phyloP scores from a whole-genome alignment of 2,888 invertebrate genomes.

The Dryobota labecula region DNA sequence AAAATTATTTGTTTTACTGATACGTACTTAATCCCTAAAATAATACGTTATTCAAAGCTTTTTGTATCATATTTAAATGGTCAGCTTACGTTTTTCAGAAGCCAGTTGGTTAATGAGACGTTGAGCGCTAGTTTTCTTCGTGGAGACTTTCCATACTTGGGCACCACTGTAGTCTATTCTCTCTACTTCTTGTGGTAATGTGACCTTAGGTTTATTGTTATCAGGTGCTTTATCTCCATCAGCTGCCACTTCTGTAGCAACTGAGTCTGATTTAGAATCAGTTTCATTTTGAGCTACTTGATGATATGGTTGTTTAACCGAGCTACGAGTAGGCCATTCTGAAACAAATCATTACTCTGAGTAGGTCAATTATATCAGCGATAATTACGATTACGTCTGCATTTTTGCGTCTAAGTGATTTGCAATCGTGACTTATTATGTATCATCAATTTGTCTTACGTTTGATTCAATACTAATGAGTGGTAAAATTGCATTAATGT shows the following conservation, averaged over 20 bases:
- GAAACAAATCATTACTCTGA: constrained; percentile 61
- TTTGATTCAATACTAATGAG: constrained; percentile 25
- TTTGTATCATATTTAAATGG: neutral
- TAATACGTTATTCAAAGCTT: neutral
- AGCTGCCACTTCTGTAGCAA: constrained; percentile 26
- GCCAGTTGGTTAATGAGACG: constrained; percentile 77
- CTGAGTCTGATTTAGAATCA: constrained; percentile 46
- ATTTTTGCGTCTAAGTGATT: constrained; percentile 36
- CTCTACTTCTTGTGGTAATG: constrained; percentile 63
- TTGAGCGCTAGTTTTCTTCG: constrained; percentile 86
- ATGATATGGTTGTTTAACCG: constrained; percentile 81
- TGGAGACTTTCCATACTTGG: constrained; percentile 93
- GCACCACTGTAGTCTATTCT: constrained; percentile 93
- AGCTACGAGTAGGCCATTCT: constrained; percentile 83
- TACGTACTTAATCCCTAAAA: neutral
- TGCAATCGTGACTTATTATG: constrained; percentile 48
- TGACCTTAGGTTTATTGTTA: constrained; percentile 62
- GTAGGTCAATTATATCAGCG: constrained; percentile 31
- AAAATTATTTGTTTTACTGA: constrained; percentile 55
- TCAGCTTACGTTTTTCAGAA: constrained; percentile 82
- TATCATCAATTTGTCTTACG: constrained; percentile 37
- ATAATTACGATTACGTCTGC: constrained; percentile 32
- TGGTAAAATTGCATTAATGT: constrained; percentile 35
- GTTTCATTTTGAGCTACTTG: constrained; percentile 58
- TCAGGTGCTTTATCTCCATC: constrained; percentile 53